Conservation (phyloP, 2,113 vertebrate species). For the Neogobius melanostomus region DNA sequence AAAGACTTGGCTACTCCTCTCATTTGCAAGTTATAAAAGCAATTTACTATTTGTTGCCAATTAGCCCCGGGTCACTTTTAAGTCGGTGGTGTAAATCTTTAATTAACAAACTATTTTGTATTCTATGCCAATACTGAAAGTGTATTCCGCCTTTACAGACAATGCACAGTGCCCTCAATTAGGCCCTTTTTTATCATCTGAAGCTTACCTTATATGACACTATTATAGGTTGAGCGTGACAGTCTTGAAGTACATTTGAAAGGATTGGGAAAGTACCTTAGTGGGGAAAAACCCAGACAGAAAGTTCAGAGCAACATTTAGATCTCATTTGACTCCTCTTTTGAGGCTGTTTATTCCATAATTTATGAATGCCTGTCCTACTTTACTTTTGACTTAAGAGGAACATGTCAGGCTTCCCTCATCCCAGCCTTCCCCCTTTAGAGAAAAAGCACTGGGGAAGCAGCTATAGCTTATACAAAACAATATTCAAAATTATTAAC, state of each 20-base stretch:
- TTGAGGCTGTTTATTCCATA: slow-evolving; percentile 50
- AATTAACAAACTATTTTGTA: neutral
- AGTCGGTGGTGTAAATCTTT: neutral
- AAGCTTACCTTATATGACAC: neutral
- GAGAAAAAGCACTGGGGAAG: neutral
- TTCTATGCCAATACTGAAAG: neutral
- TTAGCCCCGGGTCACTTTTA: slow-evolving; percentile 14
- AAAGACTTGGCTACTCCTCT: slow-evolving; percentile 9
- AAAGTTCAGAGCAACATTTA: slow-evolving; percentile 47
- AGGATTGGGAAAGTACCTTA: slow-evolving; percentile 28
- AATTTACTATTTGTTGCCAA: slow-evolving; percentile 23
- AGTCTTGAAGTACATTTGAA: slow-evolving; percentile 31
- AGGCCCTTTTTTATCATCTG: neutral
- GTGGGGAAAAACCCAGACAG: slow-evolving; percentile 23
- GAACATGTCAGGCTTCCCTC: slow-evolving; percentile 15
- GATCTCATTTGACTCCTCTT: slow-evolving; percentile 50
- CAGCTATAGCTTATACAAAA: neutral
- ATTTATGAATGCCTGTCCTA: slow-evolving; percentile 56
- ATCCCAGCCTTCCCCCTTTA: slow-evolving; percentile 11
- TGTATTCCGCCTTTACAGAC: neutral
- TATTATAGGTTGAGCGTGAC: neutral
- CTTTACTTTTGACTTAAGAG: slow-evolving; percentile 41
- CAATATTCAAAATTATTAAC: neutral
- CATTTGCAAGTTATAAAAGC: neutral
- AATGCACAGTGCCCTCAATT: neutral